Percentiles rank a stretch among this genome's conserved stretches.
phyloP scores from a whole-genome alignment of 2,113 vertebrate genomes.

The Phoxinus phoxinus region DNA sequence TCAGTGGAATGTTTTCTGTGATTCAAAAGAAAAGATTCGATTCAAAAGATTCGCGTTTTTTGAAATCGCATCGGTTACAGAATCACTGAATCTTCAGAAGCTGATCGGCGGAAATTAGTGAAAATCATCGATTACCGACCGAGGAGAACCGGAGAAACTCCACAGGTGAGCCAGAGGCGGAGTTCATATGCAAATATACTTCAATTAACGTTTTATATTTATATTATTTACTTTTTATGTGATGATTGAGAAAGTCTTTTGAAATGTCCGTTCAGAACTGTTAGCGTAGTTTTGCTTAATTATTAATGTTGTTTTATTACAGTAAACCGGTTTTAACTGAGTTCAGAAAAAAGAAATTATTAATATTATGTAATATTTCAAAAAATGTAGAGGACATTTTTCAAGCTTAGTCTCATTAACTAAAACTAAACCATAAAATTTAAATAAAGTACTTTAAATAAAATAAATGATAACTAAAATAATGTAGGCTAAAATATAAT shows the following conservation, averaged over 20 bases:
- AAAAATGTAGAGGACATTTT: no score
- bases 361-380: no score
- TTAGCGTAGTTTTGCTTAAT: neutral
- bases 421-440: no score
- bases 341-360: neutral
- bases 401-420: no score
- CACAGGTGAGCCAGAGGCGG: neutral
- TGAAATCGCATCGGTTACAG: conserved; percentile 4
- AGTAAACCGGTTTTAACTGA: neutral
- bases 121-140: neutral
- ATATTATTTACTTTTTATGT: neutral
- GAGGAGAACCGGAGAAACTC: neutral
- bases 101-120: neutral
- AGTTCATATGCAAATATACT: neutral
- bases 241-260: neutral
- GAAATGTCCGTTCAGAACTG: neutral
- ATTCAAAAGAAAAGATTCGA: conserved; percentile 10
- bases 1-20: neutral
- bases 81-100: neutral
- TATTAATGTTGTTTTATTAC: neutral
- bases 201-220: neutral
- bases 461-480: no score
- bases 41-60: neutral
- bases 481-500: no score
- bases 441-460: no score